Evolutionary conservation across 2,113 vertebrate genomes (phyloP).

Genomic region (Petrocephalus microphthalmus): DNA sequence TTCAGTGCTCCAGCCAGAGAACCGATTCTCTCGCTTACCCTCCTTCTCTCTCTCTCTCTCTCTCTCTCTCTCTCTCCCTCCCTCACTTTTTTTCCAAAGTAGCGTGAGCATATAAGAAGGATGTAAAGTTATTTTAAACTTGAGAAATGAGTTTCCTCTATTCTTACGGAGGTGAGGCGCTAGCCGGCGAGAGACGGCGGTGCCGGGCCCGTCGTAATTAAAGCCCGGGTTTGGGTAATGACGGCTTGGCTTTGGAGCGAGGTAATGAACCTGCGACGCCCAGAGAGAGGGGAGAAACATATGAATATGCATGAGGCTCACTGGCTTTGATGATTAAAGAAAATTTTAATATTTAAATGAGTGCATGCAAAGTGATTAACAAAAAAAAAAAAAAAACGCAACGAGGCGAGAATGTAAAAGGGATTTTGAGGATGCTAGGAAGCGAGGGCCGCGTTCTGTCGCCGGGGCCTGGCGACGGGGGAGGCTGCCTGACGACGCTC

Average conservation of each 20-base stretch:
- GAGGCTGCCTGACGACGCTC: conserved; percentile 30
- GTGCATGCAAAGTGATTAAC: conserved; percentile 99
- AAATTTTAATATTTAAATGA: conserved; percentile 99
- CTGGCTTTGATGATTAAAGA: conserved; percentile 99
- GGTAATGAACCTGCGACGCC: conserved; percentile 99
- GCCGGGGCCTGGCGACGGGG: conserved; percentile 49
- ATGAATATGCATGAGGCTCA: conserved; percentile 99
- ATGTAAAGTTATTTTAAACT: conserved; percentile 76
- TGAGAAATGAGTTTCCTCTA: conserved; percentile 53
- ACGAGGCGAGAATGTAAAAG: conserved; percentile 78
- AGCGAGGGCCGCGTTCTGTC: conserved; percentile 57
- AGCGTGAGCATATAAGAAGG: conserved; percentile 69
- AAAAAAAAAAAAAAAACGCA: conserved; percentile 75
- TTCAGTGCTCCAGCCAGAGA: conserved; percentile 90
- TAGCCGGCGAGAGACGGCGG: conserved; percentile 34
- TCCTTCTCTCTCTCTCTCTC: conserved; percentile 23
- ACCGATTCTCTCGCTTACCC: conserved; percentile 41
- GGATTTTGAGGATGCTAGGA: conserved; percentile 77
- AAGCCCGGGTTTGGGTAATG: conserved; percentile 70
- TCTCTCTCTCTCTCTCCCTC: conserved; percentile 21
- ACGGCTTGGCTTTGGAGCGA: conserved; percentile 90
- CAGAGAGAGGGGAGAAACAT: conserved; percentile 74
- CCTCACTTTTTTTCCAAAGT: conserved; percentile 44
- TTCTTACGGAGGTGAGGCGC: conserved; percentile 36
- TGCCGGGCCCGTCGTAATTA: conserved; percentile 53